Conservation (phyloP, 2,797 vertebrate species). For the Pipistrellus pygmaeus region DNA sequence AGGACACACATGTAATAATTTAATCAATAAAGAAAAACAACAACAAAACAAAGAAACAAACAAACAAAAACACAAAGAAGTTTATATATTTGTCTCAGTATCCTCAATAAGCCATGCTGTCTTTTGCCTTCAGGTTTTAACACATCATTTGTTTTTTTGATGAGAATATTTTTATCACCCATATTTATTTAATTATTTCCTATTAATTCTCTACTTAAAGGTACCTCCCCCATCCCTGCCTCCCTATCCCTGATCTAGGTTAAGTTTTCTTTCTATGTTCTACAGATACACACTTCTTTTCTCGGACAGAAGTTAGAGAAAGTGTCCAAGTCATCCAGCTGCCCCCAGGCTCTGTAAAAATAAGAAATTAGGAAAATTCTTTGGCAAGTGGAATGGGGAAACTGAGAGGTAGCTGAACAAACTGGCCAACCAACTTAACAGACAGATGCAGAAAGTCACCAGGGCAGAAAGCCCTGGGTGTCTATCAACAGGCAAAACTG, state of each 20-base stretch:
- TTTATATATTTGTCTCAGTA: neutral
- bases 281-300: neutral
- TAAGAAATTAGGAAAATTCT: neutral
- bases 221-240: neutral
- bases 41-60: too few species aligned
- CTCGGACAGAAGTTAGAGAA: neutral
- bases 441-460: neutral
- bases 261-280: neutral
- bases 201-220: neutral
- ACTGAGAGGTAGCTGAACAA: neutral
- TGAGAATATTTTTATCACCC: neutral
- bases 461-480: neutral
- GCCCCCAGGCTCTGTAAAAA: accelerated
- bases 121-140: neutral
- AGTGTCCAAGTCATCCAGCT: neutral
- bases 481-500: neutral
- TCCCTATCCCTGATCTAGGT: too few species aligned
- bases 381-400: neutral
- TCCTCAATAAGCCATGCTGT: neutral
- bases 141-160: neutral
- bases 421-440: neutral
- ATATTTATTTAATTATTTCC: neutral
- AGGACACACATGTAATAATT: too few species aligned
- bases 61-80: too few species aligned
- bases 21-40: too few species aligned